Evolutionary conservation across 1,140 invertebrate genomes (phyloP).

Genomic region (Nilaparvata lugens): DNA sequence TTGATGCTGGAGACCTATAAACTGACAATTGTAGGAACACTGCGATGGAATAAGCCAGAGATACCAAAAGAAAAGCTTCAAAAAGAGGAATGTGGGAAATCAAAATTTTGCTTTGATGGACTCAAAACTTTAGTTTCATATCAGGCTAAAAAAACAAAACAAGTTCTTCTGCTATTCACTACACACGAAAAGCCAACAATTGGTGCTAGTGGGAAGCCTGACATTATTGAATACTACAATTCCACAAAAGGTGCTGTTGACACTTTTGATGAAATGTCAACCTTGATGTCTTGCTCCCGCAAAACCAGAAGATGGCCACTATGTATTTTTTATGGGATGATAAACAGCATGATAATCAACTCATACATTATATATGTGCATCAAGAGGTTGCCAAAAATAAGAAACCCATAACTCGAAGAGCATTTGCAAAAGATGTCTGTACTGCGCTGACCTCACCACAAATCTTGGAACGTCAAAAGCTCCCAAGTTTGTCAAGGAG

Average conservation of each 20-base stretch:
- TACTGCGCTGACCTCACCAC: too few species aligned
- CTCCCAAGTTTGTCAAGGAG: too few species aligned
- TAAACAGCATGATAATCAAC: too few species aligned
- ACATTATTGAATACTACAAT: conserved; percentile 36
- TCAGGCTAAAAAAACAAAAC: background rate
- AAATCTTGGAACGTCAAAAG: too few species aligned
- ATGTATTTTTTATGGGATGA: too few species aligned
- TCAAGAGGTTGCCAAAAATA: too few species aligned
- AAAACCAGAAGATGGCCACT: conserved; percentile 4
- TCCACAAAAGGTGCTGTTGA: conserved; percentile 18
- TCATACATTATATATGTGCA: too few species aligned
- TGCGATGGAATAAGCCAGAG: conserved; percentile 17
- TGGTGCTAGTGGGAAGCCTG: conserved; percentile 27
- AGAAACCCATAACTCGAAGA: too few species aligned
- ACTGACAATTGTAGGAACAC: conserved; percentile 18
- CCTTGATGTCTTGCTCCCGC: conserved; percentile 2
- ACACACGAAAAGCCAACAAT: conserved; percentile 1
- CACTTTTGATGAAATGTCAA: conserved; percentile 6
- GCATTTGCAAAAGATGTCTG: too few species aligned
- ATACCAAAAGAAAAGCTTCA: conserved; percentile 20
- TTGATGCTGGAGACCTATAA: conserved; percentile 25
- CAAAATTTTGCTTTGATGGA: conserved; percentile 6
- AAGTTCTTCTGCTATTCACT: background rate
- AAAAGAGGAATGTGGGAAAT: background rate
- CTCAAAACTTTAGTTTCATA: background rate